Evolutionary conservation across 2,797 vertebrate species (phyloP), one percentile per base, ranked within the genome.

Genomic region (Malacoctenus gilli): DNA sequence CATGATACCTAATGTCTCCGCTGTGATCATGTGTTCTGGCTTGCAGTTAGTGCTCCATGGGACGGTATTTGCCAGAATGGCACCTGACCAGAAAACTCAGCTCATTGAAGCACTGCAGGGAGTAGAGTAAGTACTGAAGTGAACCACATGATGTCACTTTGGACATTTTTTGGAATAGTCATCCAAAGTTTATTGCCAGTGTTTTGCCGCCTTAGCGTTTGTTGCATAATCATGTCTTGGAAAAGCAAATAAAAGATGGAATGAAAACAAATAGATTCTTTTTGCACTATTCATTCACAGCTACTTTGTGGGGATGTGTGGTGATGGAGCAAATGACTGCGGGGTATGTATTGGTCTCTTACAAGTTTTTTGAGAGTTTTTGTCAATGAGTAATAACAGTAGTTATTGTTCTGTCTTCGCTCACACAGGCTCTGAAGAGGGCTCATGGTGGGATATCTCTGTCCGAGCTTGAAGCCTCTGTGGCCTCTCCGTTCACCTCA

Each of bases 221-320:
- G n/a, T n/a, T n/a, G n/a, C n/a, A n/a, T n/a, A n/a, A n/a, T n/a
- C n/a, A n/a, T n/a, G n/a, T n/a, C n/a, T n/a, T n/a, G n/a, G n/a
- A n/a, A n/a, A n/a, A n/a, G n/a, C n/a, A n/a, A n/a, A n/a, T 11
- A 8, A 9, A 8, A 11, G 8, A 11, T 18, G 2, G 15, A 37
- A 8, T 36, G 0, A 13, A 36, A 21, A 15, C 16, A 25, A 13
- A 42, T 15, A 3, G n/a, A n/a, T n/a, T n/a, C n/a, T 22, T 56
- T 51, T 50, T 8, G 72, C 7, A 19, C 9, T 28, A 28, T 79
- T 42, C 67, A 2, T 25, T 69, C 65, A 4, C 82, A 99, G 97
- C 82, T 99, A 99, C 86, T 97, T 93, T 75, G 97, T 99, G 59
- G 97, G 95, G 31, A 99, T 99, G 97, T 99, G 97, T 59, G 97